phyloP scores from a whole-genome alignment of 1,140 invertebrate species.

The Galendromus occidentalis region DNA sequence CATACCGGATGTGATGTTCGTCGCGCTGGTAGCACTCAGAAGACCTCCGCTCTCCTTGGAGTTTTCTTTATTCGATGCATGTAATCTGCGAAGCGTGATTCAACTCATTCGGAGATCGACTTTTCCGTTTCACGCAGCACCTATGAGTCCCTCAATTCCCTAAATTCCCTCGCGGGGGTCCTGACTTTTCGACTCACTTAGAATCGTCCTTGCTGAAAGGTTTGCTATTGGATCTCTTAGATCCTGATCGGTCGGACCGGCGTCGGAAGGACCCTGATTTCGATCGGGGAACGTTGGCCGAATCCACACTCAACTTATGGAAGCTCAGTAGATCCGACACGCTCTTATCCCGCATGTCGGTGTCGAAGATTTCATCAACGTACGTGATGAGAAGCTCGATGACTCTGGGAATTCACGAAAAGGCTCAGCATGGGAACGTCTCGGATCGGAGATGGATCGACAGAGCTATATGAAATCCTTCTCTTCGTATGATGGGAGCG shows the following conservation, averaged over 20 bases:
- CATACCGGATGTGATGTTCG: constrained; percentile 5
- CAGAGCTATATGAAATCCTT: no score
- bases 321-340: not conserved
- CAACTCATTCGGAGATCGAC: no score
- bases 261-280: not conserved
- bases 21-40: constrained; percentile 10
- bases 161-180: no score
- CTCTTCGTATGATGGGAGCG: no score
- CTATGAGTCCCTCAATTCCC: no score
- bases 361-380: constrained; percentile 25
- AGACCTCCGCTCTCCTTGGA: constrained; percentile 8
- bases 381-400: constrained; percentile 35
- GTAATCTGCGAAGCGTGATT: no score
- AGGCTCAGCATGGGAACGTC: no score
- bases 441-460: no score
- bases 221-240: not conserved
- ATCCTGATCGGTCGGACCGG: constrained; percentile 8
- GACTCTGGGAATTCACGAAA: constrained; percentile 25
- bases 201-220: constrained; percentile 12
- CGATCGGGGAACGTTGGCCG: not conserved
- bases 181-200: constrained; percentile 8
- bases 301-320: not conserved
- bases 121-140: no score
- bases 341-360: not conserved
- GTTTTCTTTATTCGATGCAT: not conserved